These are phyloP conservation scores for Botrylloides violaceus DNA, from an alignment of 23 tunicate species.

Conservation along the genomic window DNA sequence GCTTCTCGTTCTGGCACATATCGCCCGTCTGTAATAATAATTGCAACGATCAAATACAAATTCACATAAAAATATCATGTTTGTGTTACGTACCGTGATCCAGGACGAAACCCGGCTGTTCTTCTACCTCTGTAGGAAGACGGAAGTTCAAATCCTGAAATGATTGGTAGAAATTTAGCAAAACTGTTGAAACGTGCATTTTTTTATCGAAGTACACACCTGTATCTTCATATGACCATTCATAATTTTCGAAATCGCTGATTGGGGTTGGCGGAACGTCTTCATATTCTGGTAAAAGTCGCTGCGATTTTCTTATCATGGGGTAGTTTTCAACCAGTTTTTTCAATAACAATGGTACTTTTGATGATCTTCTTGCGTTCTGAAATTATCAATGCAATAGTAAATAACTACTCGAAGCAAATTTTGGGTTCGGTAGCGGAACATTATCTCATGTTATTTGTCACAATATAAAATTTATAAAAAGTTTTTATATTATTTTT, in stretches of 20 bases:
- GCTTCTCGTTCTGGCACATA: constrained; percentile 11
- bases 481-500: background rate
- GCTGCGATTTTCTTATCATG: constrained; percentile 2
- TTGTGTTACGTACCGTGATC: too few species aligned
- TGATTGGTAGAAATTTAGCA: too few species aligned
- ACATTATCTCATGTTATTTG: background rate
- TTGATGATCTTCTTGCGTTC: background rate
- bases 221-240: constrained; percentile 8
- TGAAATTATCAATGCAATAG: background rate
- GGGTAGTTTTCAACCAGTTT: constrained; percentile 6
- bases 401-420: background rate
- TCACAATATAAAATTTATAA: too few species aligned
- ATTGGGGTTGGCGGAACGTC: constrained; percentile 7
- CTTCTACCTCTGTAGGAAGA: too few species aligned
- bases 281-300: constrained; percentile 3
- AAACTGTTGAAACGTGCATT: too few species aligned
- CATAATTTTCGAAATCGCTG: constrained; percentile 6
- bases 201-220: too few species aligned
- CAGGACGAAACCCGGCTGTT: too few species aligned
- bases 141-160: too few species aligned
- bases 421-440: too few species aligned
- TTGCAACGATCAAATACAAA: too few species aligned
- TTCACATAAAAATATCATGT: too few species aligned
- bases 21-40: too few species aligned
- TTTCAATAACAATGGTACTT: constrained; percentile 8